These are phyloP conservation scores for Cichlasoma orientale DNA, from an alignment of 2,797 vertebrate species.

Conservation along the genomic window DNA sequence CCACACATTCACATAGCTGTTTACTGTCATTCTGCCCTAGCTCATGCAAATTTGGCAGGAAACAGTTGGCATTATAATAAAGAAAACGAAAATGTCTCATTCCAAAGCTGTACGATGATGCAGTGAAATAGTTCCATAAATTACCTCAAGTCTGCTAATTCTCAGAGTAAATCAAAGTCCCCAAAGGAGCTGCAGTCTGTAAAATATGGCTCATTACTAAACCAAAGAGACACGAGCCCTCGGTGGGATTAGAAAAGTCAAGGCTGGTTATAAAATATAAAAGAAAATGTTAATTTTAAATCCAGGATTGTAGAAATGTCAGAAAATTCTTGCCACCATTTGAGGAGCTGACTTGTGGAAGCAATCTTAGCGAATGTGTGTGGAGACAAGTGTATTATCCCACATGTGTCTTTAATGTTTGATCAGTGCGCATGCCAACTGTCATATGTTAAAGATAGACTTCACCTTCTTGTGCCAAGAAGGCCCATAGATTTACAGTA, in stretches of 20 bases:
- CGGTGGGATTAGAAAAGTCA: slow-evolving; percentile 57
- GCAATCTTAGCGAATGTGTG: slow-evolving; percentile 59
- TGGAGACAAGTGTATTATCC: slow-evolving; percentile 69
- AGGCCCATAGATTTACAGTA: slow-evolving; percentile 60
- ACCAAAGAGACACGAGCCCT: slow-evolving; percentile 48
- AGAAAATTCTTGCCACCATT: slow-evolving; percentile 53
- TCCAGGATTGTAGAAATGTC: slow-evolving; percentile 58
- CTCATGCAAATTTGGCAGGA: slow-evolving; percentile 67
- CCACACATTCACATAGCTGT: slow-evolving; percentile 55
- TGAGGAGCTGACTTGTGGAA: slow-evolving; percentile 59
- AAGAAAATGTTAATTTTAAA: slow-evolving; percentile 59
- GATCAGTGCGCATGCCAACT: slow-evolving; percentile 64
- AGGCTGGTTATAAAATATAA: slow-evolving; percentile 45
- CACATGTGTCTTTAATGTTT: slow-evolving; percentile 73
- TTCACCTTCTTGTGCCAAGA: slow-evolving; percentile 60
- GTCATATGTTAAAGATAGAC: slow-evolving; percentile 70
- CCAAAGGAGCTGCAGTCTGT: slow-evolving; percentile 58
- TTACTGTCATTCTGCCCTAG: slow-evolving; percentile 64
- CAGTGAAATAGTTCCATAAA: slow-evolving; percentile 68
- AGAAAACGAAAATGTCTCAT: slow-evolving; percentile 59
- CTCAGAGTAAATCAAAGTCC: slow-evolving; percentile 70
- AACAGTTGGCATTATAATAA: slow-evolving; percentile 69
- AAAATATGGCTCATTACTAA: slow-evolving; percentile 63
- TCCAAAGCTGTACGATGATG: slow-evolving; percentile 57
- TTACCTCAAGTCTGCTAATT: slow-evolving; percentile 74